phyloP scores from a whole-genome alignment of 1,140 invertebrate species.

The Spodoptera frugiperda region DNA sequence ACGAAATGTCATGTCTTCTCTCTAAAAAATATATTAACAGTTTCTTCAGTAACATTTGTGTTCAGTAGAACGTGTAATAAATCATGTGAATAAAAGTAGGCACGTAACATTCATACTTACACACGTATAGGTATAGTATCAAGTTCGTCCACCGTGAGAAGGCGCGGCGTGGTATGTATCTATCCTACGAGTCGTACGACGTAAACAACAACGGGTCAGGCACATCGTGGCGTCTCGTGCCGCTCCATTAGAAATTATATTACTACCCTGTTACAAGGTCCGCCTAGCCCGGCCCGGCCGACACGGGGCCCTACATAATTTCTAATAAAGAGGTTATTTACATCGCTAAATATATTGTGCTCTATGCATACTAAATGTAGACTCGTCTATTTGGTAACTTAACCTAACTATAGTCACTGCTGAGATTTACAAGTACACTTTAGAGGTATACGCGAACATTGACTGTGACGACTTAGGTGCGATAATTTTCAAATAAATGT shows the following conservation, averaged over 20 bases:
- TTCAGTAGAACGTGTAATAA: constrained; percentile 19
- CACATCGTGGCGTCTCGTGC: constrained; percentile 74
- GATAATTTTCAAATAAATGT: constrained; percentile 49
- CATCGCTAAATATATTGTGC: constrained; percentile 54
- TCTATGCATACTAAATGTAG: constrained; percentile 78
- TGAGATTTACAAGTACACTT: constrained; percentile 68
- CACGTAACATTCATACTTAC: constrained; percentile 17
- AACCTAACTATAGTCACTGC: constrained; percentile 68
- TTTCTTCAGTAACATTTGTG: neutral
- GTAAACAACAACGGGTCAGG: constrained; percentile 70
- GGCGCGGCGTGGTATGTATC: constrained; percentile 62
- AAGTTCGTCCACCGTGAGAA: constrained; percentile 47
- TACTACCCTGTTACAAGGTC: constrained; percentile 27
- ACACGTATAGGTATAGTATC: constrained; percentile 8
- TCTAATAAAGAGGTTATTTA: constrained; percentile 46
- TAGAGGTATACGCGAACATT: constrained; percentile 29
- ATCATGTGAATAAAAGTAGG: constrained; percentile 42
- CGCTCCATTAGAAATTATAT: constrained; percentile 48
- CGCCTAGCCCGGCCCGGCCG: neutral
- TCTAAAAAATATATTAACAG: constrained; percentile 25
- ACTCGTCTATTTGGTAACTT: constrained; percentile 76
- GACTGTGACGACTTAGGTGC: constrained; percentile 36
- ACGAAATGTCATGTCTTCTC: constrained; percentile 27
- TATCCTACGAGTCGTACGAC: constrained; percentile 54
- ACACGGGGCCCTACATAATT: constrained; percentile 39